Base-by-base conservation (phyloP, 2,113 vertebrate species). In the Phyllostomus hastatus region DNA sequence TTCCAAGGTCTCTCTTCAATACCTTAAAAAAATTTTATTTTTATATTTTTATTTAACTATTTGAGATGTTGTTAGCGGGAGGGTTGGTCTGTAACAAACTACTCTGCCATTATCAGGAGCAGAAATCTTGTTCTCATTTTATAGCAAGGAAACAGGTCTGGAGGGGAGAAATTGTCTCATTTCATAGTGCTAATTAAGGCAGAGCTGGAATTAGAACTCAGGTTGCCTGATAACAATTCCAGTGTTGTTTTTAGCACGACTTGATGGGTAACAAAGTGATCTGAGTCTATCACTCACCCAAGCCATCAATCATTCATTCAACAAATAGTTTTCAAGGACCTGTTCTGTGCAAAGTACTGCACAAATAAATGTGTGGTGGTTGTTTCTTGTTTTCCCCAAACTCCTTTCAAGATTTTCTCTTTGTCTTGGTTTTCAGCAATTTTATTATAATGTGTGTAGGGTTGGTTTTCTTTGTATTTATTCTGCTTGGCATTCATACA, bases 371-470 rank as follows among this genome's bases (percentile, higher is more conserved):
- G 35, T 54, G 20, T 41, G 17, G 66, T 35, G 10, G 31, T 20
- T n/a, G n/a, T 26, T 26, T 61, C 1, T 35, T 88, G 38, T 31
- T 59, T 31, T 52, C 16, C 19, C 4, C 52, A 86, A 22, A 38
- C 59, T 78, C 52, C 26, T 69, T 92, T 92, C 48, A 86, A 82
- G 79, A 83, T 48, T 73, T 90, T 95, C 33, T 97, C 43, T 93
- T 93, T 90, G 43, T 87, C 22, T 89, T 81, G 33, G 17, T 83
- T 96, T 96, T 92, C 46, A 82, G 26, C 14, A 76, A 57, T 91
- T 81, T 85, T 76, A 90, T 70, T 81, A 67, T 22, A n/a, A 85
- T n/a, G 5, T 86, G 5, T 57, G 8, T 57, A 26, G 24, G 31
- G 83, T 5, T 41, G 24, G 20, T 69, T 96, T 87, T 87, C 75